Evolutionary conservation across 2,888 invertebrate species (phyloP).

Genomic region (Argyra leucocephala): DNA sequence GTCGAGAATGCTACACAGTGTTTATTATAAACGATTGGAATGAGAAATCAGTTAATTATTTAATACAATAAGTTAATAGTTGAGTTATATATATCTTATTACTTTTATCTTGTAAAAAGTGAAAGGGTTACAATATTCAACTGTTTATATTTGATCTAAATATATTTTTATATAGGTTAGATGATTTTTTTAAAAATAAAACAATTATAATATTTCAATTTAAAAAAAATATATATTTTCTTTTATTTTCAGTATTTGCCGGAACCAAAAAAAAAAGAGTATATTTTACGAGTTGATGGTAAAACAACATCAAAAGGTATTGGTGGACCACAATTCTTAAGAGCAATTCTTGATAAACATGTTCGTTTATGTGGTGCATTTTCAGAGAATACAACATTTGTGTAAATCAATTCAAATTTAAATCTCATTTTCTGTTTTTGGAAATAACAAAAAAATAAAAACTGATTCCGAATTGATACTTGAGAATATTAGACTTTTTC

Average conservation of each 20-base stretch:
- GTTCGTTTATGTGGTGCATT: slow-evolving; percentile 71
- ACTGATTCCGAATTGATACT: too few relatives aligned
- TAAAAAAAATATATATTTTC: not conserved
- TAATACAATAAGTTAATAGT: too few relatives aligned
- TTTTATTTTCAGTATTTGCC: slow-evolving; percentile 24
- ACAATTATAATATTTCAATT: not conserved
- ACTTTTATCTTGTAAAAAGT: too few relatives aligned
- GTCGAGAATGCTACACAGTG: too few relatives aligned
- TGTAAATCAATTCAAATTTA: slow-evolving; percentile 23
- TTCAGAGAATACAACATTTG: slow-evolving; percentile 63
- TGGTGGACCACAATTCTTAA: slow-evolving; percentile 40
- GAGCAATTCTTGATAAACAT: slow-evolving; percentile 59
- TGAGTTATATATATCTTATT: too few relatives aligned
- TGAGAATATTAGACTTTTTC: too few relatives aligned
- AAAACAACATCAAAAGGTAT: slow-evolving; percentile 33
- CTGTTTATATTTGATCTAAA: too few relatives aligned
- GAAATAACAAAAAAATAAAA: too few relatives aligned
- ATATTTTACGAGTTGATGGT: slow-evolving; percentile 44
- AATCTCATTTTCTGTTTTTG: too few relatives aligned
- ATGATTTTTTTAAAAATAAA: slow-evolving; percentile 7
- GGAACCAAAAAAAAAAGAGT: slow-evolving; percentile 42
- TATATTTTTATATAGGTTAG: slow-evolving; percentile 11
- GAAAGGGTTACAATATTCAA: too few relatives aligned
- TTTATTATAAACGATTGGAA: too few relatives aligned
- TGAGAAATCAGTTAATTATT: too few relatives aligned